Evolutionary conservation across 1,140 invertebrate genomes (phyloP).

Genomic region (Cyrtorhinus lividipennis): DNA sequence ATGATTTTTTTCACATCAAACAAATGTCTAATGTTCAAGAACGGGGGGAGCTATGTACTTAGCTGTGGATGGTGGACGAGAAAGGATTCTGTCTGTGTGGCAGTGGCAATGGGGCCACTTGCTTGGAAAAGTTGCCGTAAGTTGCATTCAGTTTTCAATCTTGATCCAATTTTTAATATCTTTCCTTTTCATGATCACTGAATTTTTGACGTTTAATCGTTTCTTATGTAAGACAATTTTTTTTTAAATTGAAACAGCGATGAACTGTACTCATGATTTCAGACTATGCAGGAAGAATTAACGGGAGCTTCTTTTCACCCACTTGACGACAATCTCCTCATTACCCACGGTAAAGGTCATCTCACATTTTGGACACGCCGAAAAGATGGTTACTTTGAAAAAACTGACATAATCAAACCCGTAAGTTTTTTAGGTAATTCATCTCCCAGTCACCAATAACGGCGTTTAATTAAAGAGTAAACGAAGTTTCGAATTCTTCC

Average conservation of each 20-base stretch:
- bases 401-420: conserved; percentile 72
- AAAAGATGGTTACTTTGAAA: conserved; percentile 76
- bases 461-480: too few species aligned
- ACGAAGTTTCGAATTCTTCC: too few species aligned
- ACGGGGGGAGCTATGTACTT: conserved; percentile 75
- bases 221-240: too few species aligned
- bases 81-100: conserved; percentile 76
- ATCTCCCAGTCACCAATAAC: too few species aligned
- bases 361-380: conserved; percentile 82
- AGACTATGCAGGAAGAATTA: conserved; percentile 78
- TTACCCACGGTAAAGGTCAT: conserved; percentile 85
- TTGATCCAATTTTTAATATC: too few species aligned
- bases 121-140: conserved; percentile 74
- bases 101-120: conserved; percentile 81
- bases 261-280: too few species aligned
- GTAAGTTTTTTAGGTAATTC: conserved; percentile 38
- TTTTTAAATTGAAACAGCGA: too few species aligned
- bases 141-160: conserved; percentile 31
- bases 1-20: too few species aligned
- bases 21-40: conserved; percentile 47
- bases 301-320: conserved; percentile 86
- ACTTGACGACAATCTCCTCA: conserved; percentile 77
- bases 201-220: too few species aligned
- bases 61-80: conserved; percentile 67
- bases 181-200: too few species aligned